Evolutionary conservation across 2,113 vertebrate species (phyloP).

Genomic region (Ibidorhyncha struthersii): DNA sequence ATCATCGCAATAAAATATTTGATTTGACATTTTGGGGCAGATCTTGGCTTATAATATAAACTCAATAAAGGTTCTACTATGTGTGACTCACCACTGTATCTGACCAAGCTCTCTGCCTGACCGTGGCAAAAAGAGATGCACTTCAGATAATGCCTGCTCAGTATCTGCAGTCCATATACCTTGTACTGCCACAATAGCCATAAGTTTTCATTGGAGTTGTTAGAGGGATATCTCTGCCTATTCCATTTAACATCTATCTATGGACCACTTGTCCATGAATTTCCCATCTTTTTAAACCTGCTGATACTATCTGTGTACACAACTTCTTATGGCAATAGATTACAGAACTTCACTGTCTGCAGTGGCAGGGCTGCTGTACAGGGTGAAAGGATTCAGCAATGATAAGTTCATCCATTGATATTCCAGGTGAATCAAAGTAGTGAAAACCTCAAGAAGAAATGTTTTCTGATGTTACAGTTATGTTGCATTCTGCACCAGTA

Average conservation of each 20-base stretch:
- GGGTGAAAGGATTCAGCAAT: neutral
- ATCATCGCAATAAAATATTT: neutral
- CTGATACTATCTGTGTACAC: neutral
- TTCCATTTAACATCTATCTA: neutral
- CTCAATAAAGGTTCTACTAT: neutral
- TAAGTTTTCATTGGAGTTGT: neutral
- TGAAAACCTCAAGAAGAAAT: neutral
- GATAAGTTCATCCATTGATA: neutral
- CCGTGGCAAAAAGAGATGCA: neutral
- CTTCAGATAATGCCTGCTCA: neutral
- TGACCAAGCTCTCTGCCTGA: neutral
- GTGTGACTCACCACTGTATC: neutral
- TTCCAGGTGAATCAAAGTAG: neutral
- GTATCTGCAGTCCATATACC: neutral
- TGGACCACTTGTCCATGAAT: neutral
- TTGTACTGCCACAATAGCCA: neutral
- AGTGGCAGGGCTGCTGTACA: neutral
- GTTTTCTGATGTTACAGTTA: neutral
- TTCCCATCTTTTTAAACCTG: neutral
- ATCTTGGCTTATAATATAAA: neutral
- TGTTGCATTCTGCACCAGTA: neutral
- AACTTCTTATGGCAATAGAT: neutral
- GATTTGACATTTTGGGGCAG: neutral
- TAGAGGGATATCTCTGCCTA: neutral
- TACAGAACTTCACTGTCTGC: neutral